Evolutionary conservation across 2,888 invertebrate genomes (phyloP).

Genomic region (Drosophila trichaetosa): DNA sequence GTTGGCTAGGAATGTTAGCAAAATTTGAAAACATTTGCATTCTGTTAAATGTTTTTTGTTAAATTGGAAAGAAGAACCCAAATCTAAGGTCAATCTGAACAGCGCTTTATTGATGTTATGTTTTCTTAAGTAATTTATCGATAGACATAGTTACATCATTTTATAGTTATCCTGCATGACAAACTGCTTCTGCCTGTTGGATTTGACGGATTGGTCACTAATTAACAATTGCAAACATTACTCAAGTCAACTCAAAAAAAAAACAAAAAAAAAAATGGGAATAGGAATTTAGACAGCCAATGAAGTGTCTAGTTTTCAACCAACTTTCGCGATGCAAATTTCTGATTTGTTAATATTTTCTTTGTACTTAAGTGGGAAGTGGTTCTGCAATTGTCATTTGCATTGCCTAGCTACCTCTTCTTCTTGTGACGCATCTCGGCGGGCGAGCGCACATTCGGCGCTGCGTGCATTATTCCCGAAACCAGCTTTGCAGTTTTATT

Average conservation of each 20-base stretch:
- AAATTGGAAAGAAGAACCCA: neutral
- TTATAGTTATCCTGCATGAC: conserved; percentile 79
- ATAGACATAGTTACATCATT: conserved; percentile 80
- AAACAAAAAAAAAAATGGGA: neutral
- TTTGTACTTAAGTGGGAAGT: neutral
- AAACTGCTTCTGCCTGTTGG: conserved; percentile 80
- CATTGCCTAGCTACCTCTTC: conserved; percentile 75
- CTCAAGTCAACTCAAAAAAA: conserved; percentile 29
- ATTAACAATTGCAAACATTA: conserved; percentile 7
- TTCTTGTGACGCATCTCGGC: conserved; percentile 84
- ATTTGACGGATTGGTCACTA: conserved; percentile 7
- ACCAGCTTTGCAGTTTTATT: conserved; percentile 69
- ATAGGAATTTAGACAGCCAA: neutral
- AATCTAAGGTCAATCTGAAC: neutral
- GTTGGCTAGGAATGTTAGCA: neutral
- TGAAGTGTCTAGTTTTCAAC: neutral
- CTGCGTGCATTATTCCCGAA: conserved; percentile 79
- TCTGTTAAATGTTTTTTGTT: neutral
- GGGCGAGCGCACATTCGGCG: conserved; percentile 81
- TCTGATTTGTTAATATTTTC: too few relatives aligned
- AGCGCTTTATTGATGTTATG: neutral
- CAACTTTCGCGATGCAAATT: neutral
- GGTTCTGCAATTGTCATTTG: conserved; percentile 1
- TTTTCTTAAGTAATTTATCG: neutral
- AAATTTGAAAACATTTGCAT: neutral